These are phyloP conservation scores for Sphaeramia orbicularis DNA, from an alignment of 2,797 vertebrate genomes.

Conservation along the genomic window DNA sequence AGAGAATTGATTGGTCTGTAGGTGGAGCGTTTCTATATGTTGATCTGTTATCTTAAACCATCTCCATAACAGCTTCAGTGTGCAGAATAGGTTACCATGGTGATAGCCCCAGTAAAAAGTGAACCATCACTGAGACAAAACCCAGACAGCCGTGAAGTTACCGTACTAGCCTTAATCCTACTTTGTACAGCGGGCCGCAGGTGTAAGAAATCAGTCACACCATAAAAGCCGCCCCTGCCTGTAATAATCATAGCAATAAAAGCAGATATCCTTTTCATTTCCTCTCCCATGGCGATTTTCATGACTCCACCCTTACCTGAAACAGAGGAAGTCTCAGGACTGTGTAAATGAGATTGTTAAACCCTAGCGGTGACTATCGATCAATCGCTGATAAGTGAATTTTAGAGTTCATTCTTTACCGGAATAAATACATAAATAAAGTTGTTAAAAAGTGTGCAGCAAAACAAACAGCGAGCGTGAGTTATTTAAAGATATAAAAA, in stretches of 20 bases:
- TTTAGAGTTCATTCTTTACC: conserved; percentile 1
- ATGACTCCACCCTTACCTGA: conserved; percentile 23
- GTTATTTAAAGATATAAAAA: conserved; percentile 36
- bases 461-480: conserved; percentile 24
- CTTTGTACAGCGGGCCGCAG: no score
- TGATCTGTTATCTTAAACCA: no score
- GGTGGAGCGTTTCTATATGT: no score
- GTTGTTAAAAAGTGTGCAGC: conserved; percentile 1
- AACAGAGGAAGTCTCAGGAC: conserved; percentile 16
- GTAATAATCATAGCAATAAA: conserved; percentile 18
- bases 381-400: conserved; percentile 37
- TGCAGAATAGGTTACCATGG: no score
- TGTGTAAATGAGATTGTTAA: conserved; percentile 25
- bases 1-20: no score
- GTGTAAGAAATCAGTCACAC: not conserved
- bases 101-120: no score
- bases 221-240: conserved; percentile 27
- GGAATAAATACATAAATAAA: conserved; percentile 9
- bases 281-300: conserved; percentile 31
- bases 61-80: no score
- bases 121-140: no score
- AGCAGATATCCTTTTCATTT: conserved; percentile 27
- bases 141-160: no score
- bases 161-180: no score
- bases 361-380: conserved; percentile 36